Percentiles rank a stretch among this genome's conserved stretches.
phyloP scores from a whole-genome alignment of 2,797 vertebrate genomes.

The Anomalospiza imberbis region DNA sequence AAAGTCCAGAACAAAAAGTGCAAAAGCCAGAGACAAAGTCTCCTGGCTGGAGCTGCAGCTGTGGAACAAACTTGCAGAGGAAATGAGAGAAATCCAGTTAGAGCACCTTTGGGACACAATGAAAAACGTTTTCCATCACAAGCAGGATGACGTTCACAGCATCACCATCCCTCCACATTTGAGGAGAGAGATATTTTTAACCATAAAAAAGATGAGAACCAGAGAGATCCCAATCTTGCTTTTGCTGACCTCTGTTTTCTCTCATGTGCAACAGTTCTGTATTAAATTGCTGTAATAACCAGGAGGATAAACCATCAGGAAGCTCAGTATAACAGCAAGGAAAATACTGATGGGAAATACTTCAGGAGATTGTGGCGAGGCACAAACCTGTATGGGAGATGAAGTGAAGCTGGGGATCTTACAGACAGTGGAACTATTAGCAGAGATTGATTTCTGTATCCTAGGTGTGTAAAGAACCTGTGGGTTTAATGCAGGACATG shows the following conservation, averaged over 20 bases:
- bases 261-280: neutral
- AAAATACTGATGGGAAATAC: neutral
- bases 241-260: neutral
- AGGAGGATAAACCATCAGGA: slow-evolving; percentile 10
- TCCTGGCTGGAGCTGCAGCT: slow-evolving; percentile 33
- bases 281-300: neutral
- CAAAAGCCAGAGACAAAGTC: neutral
- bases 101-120: slow-evolving; percentile 40
- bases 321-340: neutral
- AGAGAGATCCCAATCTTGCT: neutral
- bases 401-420: neutral
- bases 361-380: neutral
- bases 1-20: neutral
- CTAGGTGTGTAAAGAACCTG: neutral
- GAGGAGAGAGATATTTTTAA: neutral
- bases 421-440: neutral
- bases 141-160: slow-evolving; percentile 6
- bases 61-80: slow-evolving; percentile 21
- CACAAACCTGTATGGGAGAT: neutral
- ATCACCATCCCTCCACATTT: neutral
- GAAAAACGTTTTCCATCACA: slow-evolving; percentile 21
- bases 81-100: slow-evolving; percentile 61
- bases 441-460: neutral
- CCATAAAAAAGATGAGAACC: neutral
- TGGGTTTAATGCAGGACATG: neutral